Base-by-base conservation (phyloP, 2,888 invertebrate species). In the Hypsopygia costalis region DNA sequence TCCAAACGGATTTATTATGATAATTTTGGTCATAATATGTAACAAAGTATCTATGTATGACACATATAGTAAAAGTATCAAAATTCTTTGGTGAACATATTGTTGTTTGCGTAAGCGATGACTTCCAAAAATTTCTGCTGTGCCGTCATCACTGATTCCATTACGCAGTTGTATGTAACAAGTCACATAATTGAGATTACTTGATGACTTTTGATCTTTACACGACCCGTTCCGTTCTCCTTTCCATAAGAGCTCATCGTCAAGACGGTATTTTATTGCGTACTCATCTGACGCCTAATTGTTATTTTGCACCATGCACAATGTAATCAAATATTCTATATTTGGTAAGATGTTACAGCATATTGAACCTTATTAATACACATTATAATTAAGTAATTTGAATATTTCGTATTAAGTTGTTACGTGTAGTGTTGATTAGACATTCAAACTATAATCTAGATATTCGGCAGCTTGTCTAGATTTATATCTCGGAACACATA, bases 1-100 rank as follows among this genome's bases (percentile, higher is more conserved):
- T 49, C 34, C 40, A 51, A 55, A 61, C 43, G 48, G 31, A 34
- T 39, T 48, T 28, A 53, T 62, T 60, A 62, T 55, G 57, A 31
- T 52, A 52, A 59, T 52, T 36, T 25, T 3, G 1, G 33, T 36
- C 38, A 41, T 41, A 46, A 16, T 16, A 16, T 16, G 16, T 16
- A 16, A 16, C 16, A 16, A 3, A 16, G 4, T 16, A 16, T 3
- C 16, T 3, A 16, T 16, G 16, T n/a, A n/a, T n/a, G n/a, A n/a
- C n/a, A n/a, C n/a, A n/a, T n/a, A n/a, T n/a, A n/a, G n/a, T n/a
- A n/a, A n/a, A n/a, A n/a, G n/a, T n/a, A n/a, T 34, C 42, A 45
- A 38, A 40, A 28, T 38, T 12, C 6, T 8, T 21, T 25, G 12
- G 12, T 32, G 32, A 11, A 7, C 11, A 16, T 27, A 27, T 34